phyloP scores from a whole-genome alignment of 1,140 invertebrate genomes.

The Venustaconcha ellipsiformis region DNA sequence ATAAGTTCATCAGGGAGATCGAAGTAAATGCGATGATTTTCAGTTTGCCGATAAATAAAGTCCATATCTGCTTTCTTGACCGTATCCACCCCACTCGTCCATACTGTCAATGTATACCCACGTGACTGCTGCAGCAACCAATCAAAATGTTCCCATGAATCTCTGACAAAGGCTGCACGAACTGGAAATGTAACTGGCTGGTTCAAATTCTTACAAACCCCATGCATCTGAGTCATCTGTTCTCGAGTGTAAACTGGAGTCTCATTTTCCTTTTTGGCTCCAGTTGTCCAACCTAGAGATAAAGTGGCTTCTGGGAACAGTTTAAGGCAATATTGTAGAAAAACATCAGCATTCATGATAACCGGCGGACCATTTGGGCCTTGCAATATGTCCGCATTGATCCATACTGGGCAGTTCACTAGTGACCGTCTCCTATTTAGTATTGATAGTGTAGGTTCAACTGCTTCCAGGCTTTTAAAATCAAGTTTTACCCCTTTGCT shows the following conservation, averaged over 20 bases:
- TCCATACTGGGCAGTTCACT: slow-evolving; percentile 81
- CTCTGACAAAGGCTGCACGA: slow-evolving; percentile 34
- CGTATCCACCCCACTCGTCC: slow-evolving; percentile 27
- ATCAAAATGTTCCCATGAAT: slow-evolving; percentile 37
- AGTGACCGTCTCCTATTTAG: slow-evolving; percentile 67
- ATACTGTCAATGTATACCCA: slow-evolving; percentile 42
- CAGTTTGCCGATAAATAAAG: slow-evolving; percentile 33
- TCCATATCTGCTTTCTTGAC: slow-evolving; percentile 38
- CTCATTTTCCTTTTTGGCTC: slow-evolving; percentile 64
- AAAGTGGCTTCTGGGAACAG: slow-evolving; percentile 77
- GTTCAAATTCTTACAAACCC: slow-evolving; percentile 48
- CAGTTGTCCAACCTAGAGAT: slow-evolving; percentile 90
- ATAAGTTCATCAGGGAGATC: slow-evolving; percentile 37
- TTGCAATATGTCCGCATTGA: slow-evolving; percentile 87
- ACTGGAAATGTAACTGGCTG: slow-evolving; percentile 48
- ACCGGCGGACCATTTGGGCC: slow-evolving; percentile 78
- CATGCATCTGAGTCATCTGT: slow-evolving; percentile 80
- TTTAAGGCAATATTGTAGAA: slow-evolving; percentile 73
- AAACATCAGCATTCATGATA: slow-evolving; percentile 77
- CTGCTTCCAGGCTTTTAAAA: slow-evolving; percentile 85
- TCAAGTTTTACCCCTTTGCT: slow-evolving; percentile 73
- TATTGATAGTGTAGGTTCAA: slow-evolving; percentile 74
- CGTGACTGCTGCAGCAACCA: slow-evolving; percentile 46
- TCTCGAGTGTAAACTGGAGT: slow-evolving; percentile 75
- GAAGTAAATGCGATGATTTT: slow-evolving; percentile 37